Base-by-base conservation (phyloP, 1,140 invertebrate genomes). In the Cotesia typhae region DNA sequence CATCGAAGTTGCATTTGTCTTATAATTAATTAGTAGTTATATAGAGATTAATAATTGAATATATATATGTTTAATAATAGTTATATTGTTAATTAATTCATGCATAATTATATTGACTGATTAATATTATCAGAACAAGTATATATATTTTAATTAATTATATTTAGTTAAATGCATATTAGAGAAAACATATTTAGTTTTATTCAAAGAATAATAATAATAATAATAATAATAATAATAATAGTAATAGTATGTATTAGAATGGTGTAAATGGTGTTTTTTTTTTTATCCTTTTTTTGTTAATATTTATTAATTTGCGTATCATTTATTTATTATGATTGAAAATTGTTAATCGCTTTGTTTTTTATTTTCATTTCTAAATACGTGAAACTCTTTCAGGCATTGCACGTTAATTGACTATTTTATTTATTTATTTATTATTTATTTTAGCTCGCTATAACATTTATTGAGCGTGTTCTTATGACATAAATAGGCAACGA, bases 381-480 rank as follows among this genome's bases (percentile, higher is more conserved):
- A 35, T 64, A 67, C 55, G 55, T 52, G 71, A 70, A 67, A 75
- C 79, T 83, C 79, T 79, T 79, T 82, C 81, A 84, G 81, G 77
- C 83, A 85, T 84, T 80, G 85, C 78, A 60, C 79, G 72, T 82
- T 84, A 82, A 84, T 86, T 84, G 81, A 84, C 83, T 80, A 81
- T 77, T 78, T 78, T 74, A 76, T 77, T 71, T 75, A 63, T 37
- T 69, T 72, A 55, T n/a, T 41, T 69, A 55, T 68, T 69, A 20
- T 64, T 60, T 59, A 28, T 60, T 74, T 73, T 74, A 73, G 79
- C 77, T 82, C 74, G 74, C 82, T 84, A 84, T 78, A 72, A 83
- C 79, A 86, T 76, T 82, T 83, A 83, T 84, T 85, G 80, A 85
- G 83, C 82, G 80, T 84, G 77, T 78, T 82, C 83, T 85, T 84